phyloP scores from a whole-genome alignment of 2,888 invertebrate species.

The Synanthedon tipuliformis region DNA sequence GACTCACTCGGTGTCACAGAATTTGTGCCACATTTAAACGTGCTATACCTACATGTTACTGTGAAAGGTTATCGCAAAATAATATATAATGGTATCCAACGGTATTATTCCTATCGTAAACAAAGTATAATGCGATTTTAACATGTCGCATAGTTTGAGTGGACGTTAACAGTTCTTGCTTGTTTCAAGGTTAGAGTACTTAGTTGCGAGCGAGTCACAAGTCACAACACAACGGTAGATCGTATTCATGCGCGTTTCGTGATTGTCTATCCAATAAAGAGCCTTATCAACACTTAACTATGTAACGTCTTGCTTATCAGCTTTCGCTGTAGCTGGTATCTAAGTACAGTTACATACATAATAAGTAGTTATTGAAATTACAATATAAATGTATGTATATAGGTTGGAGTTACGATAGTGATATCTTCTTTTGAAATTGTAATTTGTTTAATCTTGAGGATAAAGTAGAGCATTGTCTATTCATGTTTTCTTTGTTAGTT shows the following conservation, averaged over 20 bases:
- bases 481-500: too few relatives aligned
- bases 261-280: not conserved
- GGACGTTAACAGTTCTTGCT: not conserved
- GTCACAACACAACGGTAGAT: not conserved
- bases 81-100: too few relatives aligned
- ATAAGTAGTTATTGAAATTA: not conserved
- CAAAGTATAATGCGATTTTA: not conserved
- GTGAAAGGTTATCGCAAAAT: not conserved
- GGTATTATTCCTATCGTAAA: not conserved
- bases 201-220: not conserved
- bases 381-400: not conserved
- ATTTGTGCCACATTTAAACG: not conserved
- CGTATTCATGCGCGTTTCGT: not conserved
- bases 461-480: too few relatives aligned
- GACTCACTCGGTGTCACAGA: slow-evolving; percentile 6
- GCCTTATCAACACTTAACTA: not conserved
- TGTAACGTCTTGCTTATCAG: not conserved
- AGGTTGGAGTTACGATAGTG: not conserved
- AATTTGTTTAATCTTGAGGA: too few relatives aligned
- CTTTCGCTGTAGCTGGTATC: too few relatives aligned
- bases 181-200: not conserved
- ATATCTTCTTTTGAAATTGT: too few relatives aligned
- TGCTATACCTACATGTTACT: not conserved
- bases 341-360: too few relatives aligned
- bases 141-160: not conserved